Evolutionary conservation across 1,140 invertebrate genomes (phyloP).

Genomic region (Eciton burchellii): DNA sequence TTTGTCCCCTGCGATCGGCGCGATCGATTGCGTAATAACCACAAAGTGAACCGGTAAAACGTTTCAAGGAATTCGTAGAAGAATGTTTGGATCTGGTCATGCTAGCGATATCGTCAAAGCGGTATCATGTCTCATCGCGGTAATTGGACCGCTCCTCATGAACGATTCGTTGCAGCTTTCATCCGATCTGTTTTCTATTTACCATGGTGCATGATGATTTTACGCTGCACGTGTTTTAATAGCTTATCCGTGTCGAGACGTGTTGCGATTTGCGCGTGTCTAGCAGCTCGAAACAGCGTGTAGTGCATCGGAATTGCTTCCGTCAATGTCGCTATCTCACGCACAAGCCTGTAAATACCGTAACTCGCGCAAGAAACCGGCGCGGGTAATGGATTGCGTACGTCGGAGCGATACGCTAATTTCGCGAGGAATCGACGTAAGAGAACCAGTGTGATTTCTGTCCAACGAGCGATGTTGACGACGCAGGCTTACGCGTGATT

Average conservation of each 20-base stretch:
- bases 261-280: conserved; percentile 2
- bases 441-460: neutral
- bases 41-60: too few species aligned
- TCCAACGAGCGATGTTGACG: conserved; percentile 1
- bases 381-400: conserved; percentile 22
- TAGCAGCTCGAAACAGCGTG: conserved; percentile 35
- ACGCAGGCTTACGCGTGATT: neutral
- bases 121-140: neutral
- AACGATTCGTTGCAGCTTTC: conserved; percentile 31
- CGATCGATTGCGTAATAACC: neutral
- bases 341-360: conserved; percentile 19
- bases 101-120: too few species aligned
- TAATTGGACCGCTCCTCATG: conserved; percentile 2
- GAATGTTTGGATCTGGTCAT: too few species aligned
- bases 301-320: neutral
- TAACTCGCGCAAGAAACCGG: conserved; percentile 41
- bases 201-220: conserved; percentile 16
- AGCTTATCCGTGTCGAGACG: conserved; percentile 3
- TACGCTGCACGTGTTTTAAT: conserved; percentile 20
- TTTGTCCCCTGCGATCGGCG: too few species aligned
- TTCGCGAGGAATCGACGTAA: neutral
- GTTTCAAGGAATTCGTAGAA: too few species aligned
- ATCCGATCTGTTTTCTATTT: neutral
- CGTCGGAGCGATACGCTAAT: conserved; percentile 25
- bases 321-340: neutral